Conservation (phyloP, 2,797 vertebrate genomes). For the Thunnus albacares region DNA sequence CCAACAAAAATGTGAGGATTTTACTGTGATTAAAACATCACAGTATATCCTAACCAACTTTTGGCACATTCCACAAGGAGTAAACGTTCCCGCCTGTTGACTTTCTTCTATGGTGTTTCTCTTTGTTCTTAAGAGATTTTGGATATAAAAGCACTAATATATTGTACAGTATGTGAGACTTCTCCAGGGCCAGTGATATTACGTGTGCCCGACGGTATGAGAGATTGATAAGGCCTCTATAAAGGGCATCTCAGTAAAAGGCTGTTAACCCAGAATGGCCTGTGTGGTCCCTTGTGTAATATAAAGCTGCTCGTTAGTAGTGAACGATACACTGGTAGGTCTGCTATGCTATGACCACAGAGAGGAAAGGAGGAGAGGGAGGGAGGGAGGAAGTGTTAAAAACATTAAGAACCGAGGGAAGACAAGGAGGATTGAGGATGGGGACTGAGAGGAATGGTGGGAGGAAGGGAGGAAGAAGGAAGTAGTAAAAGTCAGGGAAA, state of each 20-base stretch:
- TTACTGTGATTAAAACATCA: not conserved
- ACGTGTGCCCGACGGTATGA: constrained; percentile 73
- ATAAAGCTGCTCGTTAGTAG: constrained; percentile 85
- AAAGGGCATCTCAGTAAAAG: constrained; percentile 85
- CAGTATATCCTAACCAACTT: not conserved
- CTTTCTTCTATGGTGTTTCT: constrained; percentile 25
- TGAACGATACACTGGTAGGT: constrained; percentile 85
- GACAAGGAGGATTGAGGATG: constrained; percentile 23
- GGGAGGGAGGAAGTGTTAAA: constrained; percentile 55
- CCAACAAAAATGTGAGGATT: not conserved
- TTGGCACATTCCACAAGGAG: not conserved
- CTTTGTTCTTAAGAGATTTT: constrained; percentile 51
- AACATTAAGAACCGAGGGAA: constrained; percentile 55
- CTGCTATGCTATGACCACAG: constrained; percentile 64
- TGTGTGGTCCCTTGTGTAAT: constrained; percentile 80
- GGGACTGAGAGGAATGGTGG: constrained; percentile 36
- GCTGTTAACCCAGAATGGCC: constrained; percentile 85
- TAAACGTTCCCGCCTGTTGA: constrained; percentile 10
- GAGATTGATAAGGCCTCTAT: constrained; percentile 84
- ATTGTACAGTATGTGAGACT: constrained; percentile 63
- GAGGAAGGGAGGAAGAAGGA: constrained; percentile 4
- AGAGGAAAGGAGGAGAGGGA: constrained; percentile 56
- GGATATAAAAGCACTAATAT: constrained; percentile 48
- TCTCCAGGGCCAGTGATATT: constrained; percentile 71
- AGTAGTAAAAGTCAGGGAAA: not conserved